A percentile compares a stretch with the other conserved stretches of the same genome.
phyloP scores from a whole-genome alignment of 2,888 invertebrate genomes.

The Leucozona laternaria region DNA sequence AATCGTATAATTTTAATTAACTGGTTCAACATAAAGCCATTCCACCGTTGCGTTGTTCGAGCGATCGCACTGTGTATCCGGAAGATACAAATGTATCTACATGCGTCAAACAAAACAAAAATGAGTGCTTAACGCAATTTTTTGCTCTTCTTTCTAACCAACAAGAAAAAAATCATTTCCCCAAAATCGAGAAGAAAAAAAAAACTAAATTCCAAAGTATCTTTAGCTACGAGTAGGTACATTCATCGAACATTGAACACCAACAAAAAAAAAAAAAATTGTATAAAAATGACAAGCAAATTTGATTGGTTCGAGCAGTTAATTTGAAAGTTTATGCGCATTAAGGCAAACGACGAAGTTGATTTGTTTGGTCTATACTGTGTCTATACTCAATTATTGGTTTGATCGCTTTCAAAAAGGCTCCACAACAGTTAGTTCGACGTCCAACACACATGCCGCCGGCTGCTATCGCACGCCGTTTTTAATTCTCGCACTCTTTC shows the following conservation, averaged over 20 bases:
- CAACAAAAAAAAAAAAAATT: slow-evolving; percentile 5
- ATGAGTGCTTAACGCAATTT: slow-evolving; percentile 42
- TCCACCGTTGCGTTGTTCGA: background rate
- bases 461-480: background rate
- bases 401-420: slow-evolving; percentile 45
- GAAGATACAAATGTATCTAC: slow-evolving; percentile 70
- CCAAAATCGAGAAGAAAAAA: slow-evolving; percentile 20
- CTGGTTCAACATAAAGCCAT: slow-evolving; percentile 54
- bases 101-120: slow-evolving; percentile 61
- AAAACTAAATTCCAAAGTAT: slow-evolving; percentile 61
- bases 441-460: background rate
- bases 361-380: slow-evolving; percentile 67
- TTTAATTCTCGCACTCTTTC: slow-evolving; percentile 16
- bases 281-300: slow-evolving; percentile 64
- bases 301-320: slow-evolving; percentile 73
- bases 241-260: background rate
- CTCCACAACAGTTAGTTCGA: background rate
- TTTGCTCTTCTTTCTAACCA: background rate
- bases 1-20: slow-evolving; percentile 72
- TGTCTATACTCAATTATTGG: slow-evolving; percentile 61
- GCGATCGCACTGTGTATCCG: slow-evolving; percentile 50
- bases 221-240: slow-evolving; percentile 5
- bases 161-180: slow-evolving; percentile 24
- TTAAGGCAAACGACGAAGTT: slow-evolving; percentile 66
- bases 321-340: slow-evolving; percentile 72